Percentiles rank a stretch among this genome's conserved stretches.
phyloP scores from a whole-genome alignment of 37 sponge, comb jelly and placozoan genomes.

The Ephydatia muelleri region DNA sequence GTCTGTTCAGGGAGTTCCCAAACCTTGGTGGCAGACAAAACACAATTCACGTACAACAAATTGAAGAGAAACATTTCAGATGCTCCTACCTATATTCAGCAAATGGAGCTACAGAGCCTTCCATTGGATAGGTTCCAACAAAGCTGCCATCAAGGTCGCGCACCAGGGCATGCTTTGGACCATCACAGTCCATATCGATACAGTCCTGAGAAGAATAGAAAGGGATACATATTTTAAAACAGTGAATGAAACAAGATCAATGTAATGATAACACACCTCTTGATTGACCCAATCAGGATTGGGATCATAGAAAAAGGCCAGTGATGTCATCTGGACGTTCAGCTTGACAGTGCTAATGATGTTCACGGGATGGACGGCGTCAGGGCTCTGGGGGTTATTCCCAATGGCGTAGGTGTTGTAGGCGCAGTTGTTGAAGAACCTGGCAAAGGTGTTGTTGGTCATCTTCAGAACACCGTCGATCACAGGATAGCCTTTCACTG shows the following conservation, averaged over 20 bases:
- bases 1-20: constrained; percentile 31
- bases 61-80: neutral
- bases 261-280: constrained; percentile 40
- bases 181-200: constrained; percentile 99
- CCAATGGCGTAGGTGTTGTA: constrained; percentile 58
- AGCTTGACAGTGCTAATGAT: constrained; percentile 47
- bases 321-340: constrained; percentile 25
- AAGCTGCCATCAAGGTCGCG: constrained; percentile 87
- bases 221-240: neutral
- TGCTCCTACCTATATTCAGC: constrained; percentile 71
- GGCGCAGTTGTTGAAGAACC: constrained; percentile 54
- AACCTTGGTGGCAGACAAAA: constrained; percentile 10
- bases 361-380: constrained; percentile 79
- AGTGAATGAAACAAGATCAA: neutral
- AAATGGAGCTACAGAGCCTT: constrained; percentile 70
- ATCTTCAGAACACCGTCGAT: constrained; percentile 59
- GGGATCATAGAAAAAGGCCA: constrained; percentile 75
- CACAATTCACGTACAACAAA: neutral
- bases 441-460: constrained; percentile 59
- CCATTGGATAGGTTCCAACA: constrained; percentile 31
- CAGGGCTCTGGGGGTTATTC: constrained; percentile 83
- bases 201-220: constrained; percentile 68
- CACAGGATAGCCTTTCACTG: constrained; percentile 88
- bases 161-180: constrained; percentile 90
- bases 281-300: constrained; percentile 85